phyloP scores from a whole-genome alignment of 2,888 invertebrate species.

The Adelognathus sp. region DNA sequence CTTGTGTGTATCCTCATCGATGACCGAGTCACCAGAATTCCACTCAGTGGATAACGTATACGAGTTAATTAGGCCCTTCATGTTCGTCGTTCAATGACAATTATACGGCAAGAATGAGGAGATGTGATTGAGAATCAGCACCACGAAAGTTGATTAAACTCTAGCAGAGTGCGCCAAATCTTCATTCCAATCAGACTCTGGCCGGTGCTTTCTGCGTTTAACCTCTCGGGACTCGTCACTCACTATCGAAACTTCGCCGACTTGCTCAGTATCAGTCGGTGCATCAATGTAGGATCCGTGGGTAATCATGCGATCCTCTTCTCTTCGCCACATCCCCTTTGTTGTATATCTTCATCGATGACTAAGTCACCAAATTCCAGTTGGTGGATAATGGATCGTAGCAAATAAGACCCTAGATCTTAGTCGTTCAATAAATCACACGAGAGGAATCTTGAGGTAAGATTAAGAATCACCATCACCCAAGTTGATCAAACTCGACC shows the following conservation, averaged over 20 bases:
- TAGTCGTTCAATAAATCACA: too few relatives aligned
- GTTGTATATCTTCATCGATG: too few relatives aligned
- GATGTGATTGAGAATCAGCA: not conserved
- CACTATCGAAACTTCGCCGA: constrained; percentile 17
- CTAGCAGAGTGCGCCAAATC: not conserved
- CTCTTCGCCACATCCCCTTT: too few relatives aligned
- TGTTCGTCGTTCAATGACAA: constrained; percentile 2
- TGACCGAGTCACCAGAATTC: constrained; percentile 16
- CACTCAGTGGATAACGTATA: constrained; percentile 27
- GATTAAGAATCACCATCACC: not conserved
- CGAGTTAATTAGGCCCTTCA: constrained; percentile 25
- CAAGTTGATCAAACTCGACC: not conserved
- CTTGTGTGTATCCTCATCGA: constrained; percentile 44
- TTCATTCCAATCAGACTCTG: not conserved
- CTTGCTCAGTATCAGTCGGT: not conserved
- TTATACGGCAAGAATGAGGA: not conserved
- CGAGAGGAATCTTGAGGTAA: too few relatives aligned
- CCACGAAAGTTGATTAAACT: not conserved
- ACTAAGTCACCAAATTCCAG: too few relatives aligned
- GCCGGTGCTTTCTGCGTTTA: not conserved
- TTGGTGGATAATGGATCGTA: too few relatives aligned
- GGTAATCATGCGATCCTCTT: too few relatives aligned
- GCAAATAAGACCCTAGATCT: too few relatives aligned
- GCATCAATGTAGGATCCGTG: not conserved
- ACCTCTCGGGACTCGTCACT: constrained; percentile 8